Conservation (phyloP, 92 coral and sea anemone species). For the Actinernus sp. region DNA sequence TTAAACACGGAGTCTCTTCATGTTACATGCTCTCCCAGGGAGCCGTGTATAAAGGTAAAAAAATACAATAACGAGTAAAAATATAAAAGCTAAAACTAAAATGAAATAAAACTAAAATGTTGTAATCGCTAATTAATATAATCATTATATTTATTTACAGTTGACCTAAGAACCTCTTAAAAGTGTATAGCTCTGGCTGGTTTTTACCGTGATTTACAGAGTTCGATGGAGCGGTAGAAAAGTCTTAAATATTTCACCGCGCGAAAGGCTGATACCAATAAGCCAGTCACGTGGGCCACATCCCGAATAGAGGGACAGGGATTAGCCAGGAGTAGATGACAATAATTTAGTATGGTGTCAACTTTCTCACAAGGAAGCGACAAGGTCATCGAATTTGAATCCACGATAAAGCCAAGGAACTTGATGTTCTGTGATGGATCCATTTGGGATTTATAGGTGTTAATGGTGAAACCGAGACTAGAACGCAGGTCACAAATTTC, state of each 20-base stretch:
- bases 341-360: conserved; percentile 2
- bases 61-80: no score
- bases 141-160: no score
- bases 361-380: conserved; percentile 44
- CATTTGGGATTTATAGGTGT: conserved; percentile 27
- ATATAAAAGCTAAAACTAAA: no score
- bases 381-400: conserved; percentile 37
- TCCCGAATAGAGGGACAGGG: conserved; percentile 18
- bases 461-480: conserved; percentile 25
- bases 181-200: no score
- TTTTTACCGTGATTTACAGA: conserved; percentile 59
- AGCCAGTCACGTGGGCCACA: conserved; percentile 50
- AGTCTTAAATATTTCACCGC: conserved; percentile 33
- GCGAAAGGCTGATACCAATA: conserved; percentile 48
- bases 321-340: not conserved
- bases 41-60: no score
- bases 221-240: conserved; percentile 42
- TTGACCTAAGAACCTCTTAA: no score
- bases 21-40: no score
- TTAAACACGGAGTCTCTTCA: no score
- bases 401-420: conserved; percentile 46
- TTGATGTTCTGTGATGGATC: conserved; percentile 7
- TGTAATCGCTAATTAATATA: no score
- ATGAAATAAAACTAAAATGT: no score
- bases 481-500: not conserved